These are phyloP conservation scores for Temnothorax unifasciatus DNA, from an alignment of 2,888 invertebrate genomes.

Conservation along the genomic window DNA sequence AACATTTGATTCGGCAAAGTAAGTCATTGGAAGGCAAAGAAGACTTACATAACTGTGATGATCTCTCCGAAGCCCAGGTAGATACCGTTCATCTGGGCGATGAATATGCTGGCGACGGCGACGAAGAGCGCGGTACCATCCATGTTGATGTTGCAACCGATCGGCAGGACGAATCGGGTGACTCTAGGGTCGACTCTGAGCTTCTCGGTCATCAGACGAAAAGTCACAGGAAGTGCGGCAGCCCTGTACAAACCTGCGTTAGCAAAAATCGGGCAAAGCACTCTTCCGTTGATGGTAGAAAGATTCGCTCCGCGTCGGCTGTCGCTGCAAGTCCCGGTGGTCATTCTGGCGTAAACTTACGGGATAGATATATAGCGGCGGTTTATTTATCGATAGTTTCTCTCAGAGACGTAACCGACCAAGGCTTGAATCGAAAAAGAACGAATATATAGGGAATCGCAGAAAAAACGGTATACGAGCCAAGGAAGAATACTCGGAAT, in stretches of 20 bases:
- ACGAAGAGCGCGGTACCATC: slow-evolving; percentile 96
- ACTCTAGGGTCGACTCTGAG: slow-evolving; percentile 93
- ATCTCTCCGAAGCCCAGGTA: slow-evolving; percentile 93
- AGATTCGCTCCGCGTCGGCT: slow-evolving; percentile 62
- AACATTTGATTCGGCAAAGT: background rate
- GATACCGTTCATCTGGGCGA: slow-evolving; percentile 95
- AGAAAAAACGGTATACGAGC: slow-evolving; percentile 38
- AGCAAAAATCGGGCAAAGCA: slow-evolving; percentile 69
- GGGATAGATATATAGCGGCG: slow-evolving; percentile 19
- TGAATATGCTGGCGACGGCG: slow-evolving; percentile 94
- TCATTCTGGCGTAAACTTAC: slow-evolving; percentile 78
- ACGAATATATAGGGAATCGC: background rate
- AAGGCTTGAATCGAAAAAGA: slow-evolving; percentile 45
- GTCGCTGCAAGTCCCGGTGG: slow-evolving; percentile 71
- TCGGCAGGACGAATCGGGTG: slow-evolving; percentile 95
- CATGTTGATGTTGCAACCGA: slow-evolving; percentile 97
- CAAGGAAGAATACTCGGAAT: slow-evolving; percentile 20
- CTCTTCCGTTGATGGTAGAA: slow-evolving; percentile 44
- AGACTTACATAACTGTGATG: slow-evolving; percentile 93
- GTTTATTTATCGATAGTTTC: slow-evolving; percentile 26
- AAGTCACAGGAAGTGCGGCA: slow-evolving; percentile 95
- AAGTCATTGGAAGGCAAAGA: background rate
- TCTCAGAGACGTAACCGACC: slow-evolving; percentile 40
- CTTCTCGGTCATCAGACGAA: slow-evolving; percentile 94
- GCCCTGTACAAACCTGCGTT: slow-evolving; percentile 87